Evolutionary conservation across 2,888 invertebrate genomes (phyloP).

Genomic region (Cecidostiba fungosa): DNA sequence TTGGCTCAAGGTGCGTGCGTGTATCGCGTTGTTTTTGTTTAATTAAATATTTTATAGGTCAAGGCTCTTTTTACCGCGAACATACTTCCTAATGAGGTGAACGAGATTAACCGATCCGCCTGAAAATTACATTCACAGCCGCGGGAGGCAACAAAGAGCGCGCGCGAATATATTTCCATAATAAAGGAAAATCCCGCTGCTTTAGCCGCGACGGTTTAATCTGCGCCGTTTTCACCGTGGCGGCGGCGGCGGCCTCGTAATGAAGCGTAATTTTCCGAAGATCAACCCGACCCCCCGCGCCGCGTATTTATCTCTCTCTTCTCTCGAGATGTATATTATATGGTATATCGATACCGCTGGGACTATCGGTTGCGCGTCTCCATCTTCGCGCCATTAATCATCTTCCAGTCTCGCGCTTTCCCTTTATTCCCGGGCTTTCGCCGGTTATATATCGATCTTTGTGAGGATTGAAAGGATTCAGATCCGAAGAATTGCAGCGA

Average conservation of each 20-base stretch:
- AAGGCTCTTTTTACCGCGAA: not conserved
- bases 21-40: not conserved
- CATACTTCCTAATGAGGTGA: not conserved
- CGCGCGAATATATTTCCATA: not conserved
- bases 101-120: not conserved
- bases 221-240: conserved; percentile 3
- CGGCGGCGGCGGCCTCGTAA: conserved; percentile 3
- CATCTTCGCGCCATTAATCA: conserved; percentile 56
- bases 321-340: not conserved
- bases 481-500: conserved; percentile 18
- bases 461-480: conserved; percentile 40
- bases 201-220: not conserved
- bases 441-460: conserved; percentile 23
- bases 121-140: not conserved
- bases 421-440: conserved; percentile 32
- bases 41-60: not conserved
- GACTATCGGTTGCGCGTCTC: conserved; percentile 38
- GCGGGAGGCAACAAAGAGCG: not conserved
- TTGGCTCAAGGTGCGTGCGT: not conserved
- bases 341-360: not conserved
- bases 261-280: conserved; percentile 34
- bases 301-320: not conserved
- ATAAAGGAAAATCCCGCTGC: not conserved
- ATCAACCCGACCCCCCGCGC: not conserved
- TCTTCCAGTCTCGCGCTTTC: not conserved